These are phyloP conservation scores for Callosobruchus maculatus DNA, from an alignment of 2,888 invertebrate species.

Conservation along the genomic window DNA sequence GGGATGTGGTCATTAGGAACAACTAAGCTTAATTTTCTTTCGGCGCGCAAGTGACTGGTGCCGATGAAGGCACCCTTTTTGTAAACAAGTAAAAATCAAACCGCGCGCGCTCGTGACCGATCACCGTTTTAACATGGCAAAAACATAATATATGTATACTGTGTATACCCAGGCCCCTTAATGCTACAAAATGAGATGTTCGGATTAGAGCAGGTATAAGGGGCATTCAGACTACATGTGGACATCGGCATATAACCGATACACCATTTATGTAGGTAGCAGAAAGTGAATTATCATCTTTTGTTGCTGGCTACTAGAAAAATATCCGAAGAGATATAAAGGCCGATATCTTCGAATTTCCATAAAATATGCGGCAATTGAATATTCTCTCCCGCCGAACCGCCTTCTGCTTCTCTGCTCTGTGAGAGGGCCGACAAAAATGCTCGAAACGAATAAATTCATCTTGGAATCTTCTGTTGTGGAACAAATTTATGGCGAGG, in stretches of 20 bases:
- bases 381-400: conserved; percentile 15
- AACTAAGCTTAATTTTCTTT: too few species aligned
- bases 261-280: neutral
- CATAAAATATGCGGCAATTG: conserved; percentile 27
- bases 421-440: neutral
- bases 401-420: neutral
- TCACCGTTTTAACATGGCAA: too few species aligned
- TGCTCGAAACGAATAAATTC: neutral
- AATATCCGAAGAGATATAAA: conserved; percentile 21
- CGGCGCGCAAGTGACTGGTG: too few species aligned
- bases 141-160: too few species aligned
- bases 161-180: too few species aligned
- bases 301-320: conserved; percentile 28
- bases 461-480: neutral
- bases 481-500: neutral
- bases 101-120: too few species aligned
- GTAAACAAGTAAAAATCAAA: too few species aligned
- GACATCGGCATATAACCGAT: neutral
- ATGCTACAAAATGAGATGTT: neutral
- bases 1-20: too few species aligned
- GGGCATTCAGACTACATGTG: neutral
- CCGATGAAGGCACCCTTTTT: too few species aligned
- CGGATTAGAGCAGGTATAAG: neutral
- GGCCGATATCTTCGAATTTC: conserved; percentile 26
- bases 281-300: conserved; percentile 32